Conservation (phyloP, 2,888 invertebrate species). For the Parthenolecanium corni region DNA sequence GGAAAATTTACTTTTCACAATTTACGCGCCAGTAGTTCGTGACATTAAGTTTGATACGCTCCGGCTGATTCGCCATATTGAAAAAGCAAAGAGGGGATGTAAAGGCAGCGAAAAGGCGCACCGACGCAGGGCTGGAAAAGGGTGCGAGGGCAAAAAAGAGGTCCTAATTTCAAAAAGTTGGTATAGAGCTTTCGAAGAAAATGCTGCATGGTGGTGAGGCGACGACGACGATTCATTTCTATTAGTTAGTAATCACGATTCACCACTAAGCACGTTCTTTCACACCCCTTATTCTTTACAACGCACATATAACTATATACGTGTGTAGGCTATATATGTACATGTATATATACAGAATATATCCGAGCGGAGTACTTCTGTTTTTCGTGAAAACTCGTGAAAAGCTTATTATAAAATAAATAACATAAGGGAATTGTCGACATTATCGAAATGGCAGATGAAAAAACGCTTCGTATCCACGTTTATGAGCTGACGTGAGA, state of each 20-base stretch:
- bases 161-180: too few species aligned
- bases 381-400: constrained; percentile 15
- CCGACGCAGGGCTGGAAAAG: background rate
- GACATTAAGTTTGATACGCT: constrained; percentile 20
- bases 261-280: constrained; percentile 16
- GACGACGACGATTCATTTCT: constrained; percentile 19
- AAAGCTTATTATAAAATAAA: constrained; percentile 27
- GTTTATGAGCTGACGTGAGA: too few species aligned
- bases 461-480: too few species aligned
- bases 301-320: background rate
- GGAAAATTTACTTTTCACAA: constrained; percentile 13
- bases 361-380: constrained; percentile 1
- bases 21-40: constrained; percentile 23
- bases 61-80: constrained; percentile 22
- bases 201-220: background rate
- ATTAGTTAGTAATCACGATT: constrained; percentile 26
- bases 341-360: too few species aligned
- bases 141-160: too few species aligned
- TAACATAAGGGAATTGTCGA: constrained; percentile 27
- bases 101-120: background rate
- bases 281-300: constrained; percentile 4
- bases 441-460: constrained; percentile 17
- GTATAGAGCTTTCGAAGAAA: too few species aligned
- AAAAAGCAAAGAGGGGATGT: constrained; percentile 5
- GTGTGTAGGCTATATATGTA: too few species aligned